Conservation (phyloP, 2,888 invertebrate genomes). For the Tiphia femorata region DNA sequence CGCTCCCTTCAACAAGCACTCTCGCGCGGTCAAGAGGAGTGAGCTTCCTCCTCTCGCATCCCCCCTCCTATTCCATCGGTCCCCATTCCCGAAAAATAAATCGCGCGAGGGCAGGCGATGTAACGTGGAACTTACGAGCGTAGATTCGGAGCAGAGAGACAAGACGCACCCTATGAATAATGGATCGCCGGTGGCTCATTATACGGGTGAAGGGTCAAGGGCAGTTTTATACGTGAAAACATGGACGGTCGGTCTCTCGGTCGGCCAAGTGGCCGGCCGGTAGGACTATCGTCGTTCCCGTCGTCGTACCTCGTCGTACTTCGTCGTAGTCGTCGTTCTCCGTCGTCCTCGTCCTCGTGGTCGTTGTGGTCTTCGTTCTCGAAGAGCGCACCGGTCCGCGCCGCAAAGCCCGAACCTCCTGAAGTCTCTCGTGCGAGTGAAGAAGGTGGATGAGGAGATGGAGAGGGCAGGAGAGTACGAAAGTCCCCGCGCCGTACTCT, state of each 20-base stretch:
- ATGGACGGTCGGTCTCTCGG: conserved; percentile 40
- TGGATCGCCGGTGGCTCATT: conserved; percentile 59
- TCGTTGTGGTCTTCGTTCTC: conserved; percentile 5
- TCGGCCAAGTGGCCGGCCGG: conserved; percentile 37
- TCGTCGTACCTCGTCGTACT: conserved; percentile 11
- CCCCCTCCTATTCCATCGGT: conserved; percentile 12
- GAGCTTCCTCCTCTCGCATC: conserved; percentile 16
- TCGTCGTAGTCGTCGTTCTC: conserved; percentile 13
- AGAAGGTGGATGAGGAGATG: conserved; percentile 3
- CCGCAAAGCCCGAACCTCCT: conserved; percentile 17
- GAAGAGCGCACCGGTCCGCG: conserved; percentile 6
- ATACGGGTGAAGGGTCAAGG: conserved; percentile 64
- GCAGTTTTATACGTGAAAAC: conserved; percentile 57
- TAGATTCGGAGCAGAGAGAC: conserved; percentile 58
- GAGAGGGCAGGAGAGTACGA: conserved; percentile 17
- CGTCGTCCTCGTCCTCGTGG: conserved; percentile 7
- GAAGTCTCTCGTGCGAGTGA: conserved; percentile 20
- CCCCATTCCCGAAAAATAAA: conserved; percentile 42
- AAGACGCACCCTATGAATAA: conserved; percentile 63
- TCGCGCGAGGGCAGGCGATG: conserved; percentile 46
- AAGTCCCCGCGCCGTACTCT: conserved; percentile 32
- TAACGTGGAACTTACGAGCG: conserved; percentile 53
- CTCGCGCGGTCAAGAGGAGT: too few relatives aligned
- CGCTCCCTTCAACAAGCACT: too few relatives aligned
- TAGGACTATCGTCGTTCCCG: conserved; percentile 12